These are phyloP conservation scores for Circaetus cinerascens DNA, from an alignment of 2,113 vertebrate species.

Conservation along the genomic window DNA sequence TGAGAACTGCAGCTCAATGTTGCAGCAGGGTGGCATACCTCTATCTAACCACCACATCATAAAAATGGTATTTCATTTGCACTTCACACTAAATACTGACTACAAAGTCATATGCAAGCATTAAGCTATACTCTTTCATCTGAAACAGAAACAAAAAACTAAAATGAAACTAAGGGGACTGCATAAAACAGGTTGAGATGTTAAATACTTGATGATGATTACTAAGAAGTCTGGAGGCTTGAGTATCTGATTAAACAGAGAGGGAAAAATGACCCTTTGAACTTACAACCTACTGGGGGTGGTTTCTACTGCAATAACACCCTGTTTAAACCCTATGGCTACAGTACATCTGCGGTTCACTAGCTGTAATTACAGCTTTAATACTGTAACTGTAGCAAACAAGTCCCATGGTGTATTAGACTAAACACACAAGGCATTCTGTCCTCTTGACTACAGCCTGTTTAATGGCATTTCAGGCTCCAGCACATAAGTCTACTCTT, in stretches of 20 bases:
- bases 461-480: slow-evolving; percentile 73
- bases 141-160: neutral
- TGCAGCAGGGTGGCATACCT: neutral
- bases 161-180: neutral
- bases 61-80: neutral
- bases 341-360: slow-evolving; percentile 70
- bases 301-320: slow-evolving; percentile 65
- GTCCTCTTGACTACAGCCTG: slow-evolving; percentile 63
- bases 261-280: slow-evolving; percentile 63
- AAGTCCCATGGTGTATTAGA: slow-evolving; percentile 59
- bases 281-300: slow-evolving; percentile 70
- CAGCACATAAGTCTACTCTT: slow-evolving; percentile 72
- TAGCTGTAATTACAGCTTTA: slow-evolving; percentile 74
- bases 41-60: neutral
- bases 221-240: slow-evolving; percentile 10
- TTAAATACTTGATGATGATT: slow-evolving; percentile 27
- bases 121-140: neutral
- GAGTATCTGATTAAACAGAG: slow-evolving; percentile 35
- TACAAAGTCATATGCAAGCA: neutral
- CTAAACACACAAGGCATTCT: slow-evolving; percentile 56
- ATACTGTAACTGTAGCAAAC: slow-evolving; percentile 71
- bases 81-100: neutral
- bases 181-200: neutral
- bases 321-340: slow-evolving; percentile 60
- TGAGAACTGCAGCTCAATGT: neutral